phyloP scores from a whole-genome alignment of 2,797 vertebrate genomes.

The Propithecus deckenii region DNA sequence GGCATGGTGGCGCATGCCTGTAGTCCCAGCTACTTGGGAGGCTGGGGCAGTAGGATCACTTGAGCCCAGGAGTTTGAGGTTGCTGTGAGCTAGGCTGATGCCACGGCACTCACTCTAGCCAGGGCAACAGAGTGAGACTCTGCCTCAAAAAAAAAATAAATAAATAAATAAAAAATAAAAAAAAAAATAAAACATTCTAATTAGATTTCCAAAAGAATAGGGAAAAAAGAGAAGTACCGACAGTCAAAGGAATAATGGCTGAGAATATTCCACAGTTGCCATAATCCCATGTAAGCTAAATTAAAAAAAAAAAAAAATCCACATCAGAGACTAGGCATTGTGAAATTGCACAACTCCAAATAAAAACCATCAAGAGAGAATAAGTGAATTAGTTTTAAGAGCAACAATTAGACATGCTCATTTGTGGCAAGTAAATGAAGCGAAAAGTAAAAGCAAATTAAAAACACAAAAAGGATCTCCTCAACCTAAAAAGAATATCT shows the following conservation, averaged over 20 bases:
- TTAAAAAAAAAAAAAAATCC: background rate
- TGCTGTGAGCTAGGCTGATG: too few relatives aligned
- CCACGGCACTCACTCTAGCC: too few relatives aligned
- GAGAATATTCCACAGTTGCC: background rate
- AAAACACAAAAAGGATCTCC: constrained; percentile 4
- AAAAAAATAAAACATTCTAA: background rate
- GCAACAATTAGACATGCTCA: background rate
- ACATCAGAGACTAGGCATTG: background rate
- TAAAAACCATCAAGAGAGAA: constrained; percentile 9
- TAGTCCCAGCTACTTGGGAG: too few relatives aligned
- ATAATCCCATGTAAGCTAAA: constrained; percentile 10
- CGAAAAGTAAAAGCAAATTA: constrained; percentile 6
- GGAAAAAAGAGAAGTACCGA: background rate
- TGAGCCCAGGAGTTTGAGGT: too few relatives aligned
- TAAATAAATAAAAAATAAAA: too few relatives aligned
- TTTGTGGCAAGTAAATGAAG: constrained; percentile 10
- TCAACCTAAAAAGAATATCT: constrained; percentile 3
- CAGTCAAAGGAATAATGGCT: constrained; percentile 16
- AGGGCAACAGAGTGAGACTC: too few relatives aligned
- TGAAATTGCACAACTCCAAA: background rate
- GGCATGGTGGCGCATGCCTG: too few relatives aligned
- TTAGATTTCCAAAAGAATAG: constrained; percentile 14
- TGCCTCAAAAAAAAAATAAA: too few relatives aligned
- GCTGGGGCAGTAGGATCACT: too few relatives aligned
- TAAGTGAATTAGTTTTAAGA: constrained; percentile 6